phyloP scores from a whole-genome alignment of 37 sponge, comb jelly and placozoan species.

The Mnemiopsis leidyi region DNA sequence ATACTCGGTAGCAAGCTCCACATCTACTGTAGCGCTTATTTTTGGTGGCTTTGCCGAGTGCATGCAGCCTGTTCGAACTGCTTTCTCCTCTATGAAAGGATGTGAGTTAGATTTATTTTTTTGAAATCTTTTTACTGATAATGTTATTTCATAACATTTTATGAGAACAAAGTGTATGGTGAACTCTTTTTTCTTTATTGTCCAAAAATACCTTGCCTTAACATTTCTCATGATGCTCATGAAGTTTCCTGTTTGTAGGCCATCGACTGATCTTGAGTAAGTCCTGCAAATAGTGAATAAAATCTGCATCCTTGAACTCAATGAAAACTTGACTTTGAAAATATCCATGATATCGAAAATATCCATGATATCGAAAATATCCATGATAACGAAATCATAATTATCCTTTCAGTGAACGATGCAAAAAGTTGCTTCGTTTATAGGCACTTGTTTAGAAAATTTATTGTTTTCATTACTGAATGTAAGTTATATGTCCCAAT shows the following conservation, averaged over 20 bases:
- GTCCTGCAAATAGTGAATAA: too few species aligned
- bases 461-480: not conserved
- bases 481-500: not conserved
- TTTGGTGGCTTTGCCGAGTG: conserved; percentile 18
- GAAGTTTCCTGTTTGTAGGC: too few species aligned
- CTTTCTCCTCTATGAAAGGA: conserved; percentile 28
- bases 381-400: too few species aligned
- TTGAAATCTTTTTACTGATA: not conserved
- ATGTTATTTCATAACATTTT: not conserved
- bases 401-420: not conserved
- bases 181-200: too few species aligned
- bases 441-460: not conserved
- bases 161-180: not conserved
- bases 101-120: not conserved
- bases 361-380: too few species aligned
- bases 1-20: conserved; percentile 27
- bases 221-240: too few species aligned
- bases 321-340: too few species aligned
- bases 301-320: too few species aligned
- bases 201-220: too few species aligned
- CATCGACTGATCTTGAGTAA: too few species aligned
- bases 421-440: not conserved
- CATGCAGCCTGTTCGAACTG: conserved; percentile 3
- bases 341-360: too few species aligned
- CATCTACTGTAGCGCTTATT: not conserved